phyloP scores from a whole-genome alignment of 1,140 invertebrate species.

The Aphis gossypii region DNA sequence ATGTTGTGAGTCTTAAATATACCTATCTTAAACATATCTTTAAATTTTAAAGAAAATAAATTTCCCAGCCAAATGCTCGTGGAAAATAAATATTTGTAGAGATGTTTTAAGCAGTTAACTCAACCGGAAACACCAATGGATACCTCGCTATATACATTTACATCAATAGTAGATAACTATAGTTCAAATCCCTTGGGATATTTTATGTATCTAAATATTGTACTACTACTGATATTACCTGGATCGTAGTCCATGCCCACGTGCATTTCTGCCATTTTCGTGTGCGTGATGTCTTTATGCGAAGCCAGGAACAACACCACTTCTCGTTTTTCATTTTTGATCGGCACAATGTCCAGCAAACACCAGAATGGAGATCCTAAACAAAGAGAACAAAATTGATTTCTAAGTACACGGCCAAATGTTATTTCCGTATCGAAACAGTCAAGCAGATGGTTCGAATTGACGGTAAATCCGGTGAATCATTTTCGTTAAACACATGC shows the following conservation, averaged over 20 bases:
- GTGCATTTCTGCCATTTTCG: conserved; percentile 78
- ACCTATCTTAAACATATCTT: not conserved
- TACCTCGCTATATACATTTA: not conserved
- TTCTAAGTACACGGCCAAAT: not conserved
- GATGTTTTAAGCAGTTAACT: conserved; percentile 7
- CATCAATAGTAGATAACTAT: not conserved
- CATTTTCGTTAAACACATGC: not conserved
- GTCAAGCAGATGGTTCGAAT: not conserved
- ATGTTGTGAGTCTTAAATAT: not conserved
- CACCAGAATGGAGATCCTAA: conserved; percentile 93
- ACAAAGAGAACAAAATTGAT: conserved; percentile 62
- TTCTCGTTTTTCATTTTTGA: conserved; percentile 97
- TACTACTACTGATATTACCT: conserved; percentile 15
- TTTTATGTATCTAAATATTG: not conserved
- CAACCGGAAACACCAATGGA: not conserved
- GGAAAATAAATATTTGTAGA: not conserved
- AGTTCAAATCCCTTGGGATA: not conserved
- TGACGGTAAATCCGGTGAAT: not conserved
- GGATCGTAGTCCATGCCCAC: conserved; percentile 56
- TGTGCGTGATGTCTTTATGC: conserved; percentile 95
- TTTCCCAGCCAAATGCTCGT: not conserved
- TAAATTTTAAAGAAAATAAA: not conserved
- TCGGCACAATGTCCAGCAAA: conserved; percentile 95
- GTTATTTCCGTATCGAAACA: conserved; percentile 2
- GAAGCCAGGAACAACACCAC: conserved; percentile 95